phyloP scores from a whole-genome alignment of 2,113 vertebrate species.

The Peromyscus leucopus region DNA sequence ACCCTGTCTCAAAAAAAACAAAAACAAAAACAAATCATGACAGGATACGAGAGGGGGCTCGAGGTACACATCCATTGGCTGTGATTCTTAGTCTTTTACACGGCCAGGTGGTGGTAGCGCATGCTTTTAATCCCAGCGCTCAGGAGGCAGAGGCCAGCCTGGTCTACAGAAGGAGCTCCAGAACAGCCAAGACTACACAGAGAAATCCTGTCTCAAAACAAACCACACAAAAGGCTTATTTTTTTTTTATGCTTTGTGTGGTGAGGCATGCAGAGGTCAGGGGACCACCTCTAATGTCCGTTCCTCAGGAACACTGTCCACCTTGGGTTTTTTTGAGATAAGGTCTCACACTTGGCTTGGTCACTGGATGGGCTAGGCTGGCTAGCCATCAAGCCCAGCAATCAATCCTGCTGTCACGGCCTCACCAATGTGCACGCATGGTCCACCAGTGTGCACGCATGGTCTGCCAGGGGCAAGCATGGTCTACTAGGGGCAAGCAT shows the following conservation, averaged over 20 bases:
- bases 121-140: not conserved
- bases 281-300: not conserved
- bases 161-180: too few species aligned
- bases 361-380: not conserved
- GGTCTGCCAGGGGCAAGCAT: not conserved
- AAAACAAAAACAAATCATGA: not conserved
- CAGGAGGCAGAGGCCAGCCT: not conserved
- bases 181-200: too few species aligned
- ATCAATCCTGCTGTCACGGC: not conserved
- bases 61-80: accelerated
- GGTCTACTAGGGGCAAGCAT: too few species aligned
- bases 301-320: not conserved
- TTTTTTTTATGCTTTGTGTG: not conserved
- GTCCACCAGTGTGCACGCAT: too few species aligned
- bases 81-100: not conserved
- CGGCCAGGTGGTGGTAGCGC: not conserved
- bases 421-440: not conserved
- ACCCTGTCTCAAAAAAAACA: too few species aligned
- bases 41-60: not conserved
- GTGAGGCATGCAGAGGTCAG: too few species aligned
- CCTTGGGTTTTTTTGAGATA: not conserved
- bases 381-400: not conserved
- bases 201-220: not conserved
- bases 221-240: not conserved
- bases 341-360: not conserved